Conservation (phyloP, 2,113 vertebrate species). For the Prunella himalayana region DNA sequence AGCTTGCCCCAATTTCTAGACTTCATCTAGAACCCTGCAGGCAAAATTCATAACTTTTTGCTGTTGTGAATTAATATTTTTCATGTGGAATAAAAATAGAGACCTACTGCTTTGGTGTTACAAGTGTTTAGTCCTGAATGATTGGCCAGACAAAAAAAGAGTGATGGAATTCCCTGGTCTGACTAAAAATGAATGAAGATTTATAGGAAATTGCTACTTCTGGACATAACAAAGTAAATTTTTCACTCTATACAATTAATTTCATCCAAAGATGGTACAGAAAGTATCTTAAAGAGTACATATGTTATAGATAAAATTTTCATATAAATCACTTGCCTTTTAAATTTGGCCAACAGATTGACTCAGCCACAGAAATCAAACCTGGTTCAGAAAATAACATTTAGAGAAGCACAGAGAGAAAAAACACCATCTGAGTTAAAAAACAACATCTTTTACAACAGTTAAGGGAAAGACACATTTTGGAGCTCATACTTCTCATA, state of each 20-base stretch:
- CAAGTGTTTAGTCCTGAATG: background rate
- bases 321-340: background rate
- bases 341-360: background rate
- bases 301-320: background rate
- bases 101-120: background rate
- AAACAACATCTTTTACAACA: background rate
- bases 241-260: background rate
- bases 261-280: background rate
- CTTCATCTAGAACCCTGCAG: background rate
- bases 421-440: background rate
- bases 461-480: background rate
- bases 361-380: background rate
- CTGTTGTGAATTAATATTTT: background rate
- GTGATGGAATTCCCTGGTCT: background rate
- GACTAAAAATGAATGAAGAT: background rate
- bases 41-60: background rate
- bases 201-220: background rate
- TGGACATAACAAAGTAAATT: background rate
- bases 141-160: background rate
- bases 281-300: background rate
- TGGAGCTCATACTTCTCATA: background rate
- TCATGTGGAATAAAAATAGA: background rate
- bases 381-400: background rate
- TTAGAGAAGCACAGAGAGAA: background rate
- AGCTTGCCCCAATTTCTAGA: background rate